Conservation (phyloP, 2,797 vertebrate genomes). For the Etheostoma nigrum region DNA sequence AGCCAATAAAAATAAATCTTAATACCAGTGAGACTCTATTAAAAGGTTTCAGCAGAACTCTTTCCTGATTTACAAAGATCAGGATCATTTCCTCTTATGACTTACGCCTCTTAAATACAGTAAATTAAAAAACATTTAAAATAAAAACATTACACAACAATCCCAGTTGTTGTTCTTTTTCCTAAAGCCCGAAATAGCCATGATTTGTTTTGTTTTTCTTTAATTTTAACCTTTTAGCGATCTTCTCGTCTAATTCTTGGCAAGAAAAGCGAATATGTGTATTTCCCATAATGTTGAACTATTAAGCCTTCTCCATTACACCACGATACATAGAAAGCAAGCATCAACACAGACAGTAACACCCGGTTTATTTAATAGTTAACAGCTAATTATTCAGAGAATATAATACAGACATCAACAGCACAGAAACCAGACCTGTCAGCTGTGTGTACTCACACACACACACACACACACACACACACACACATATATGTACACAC, state of each 20-base stretch:
- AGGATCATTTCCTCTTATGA: slow-evolving; percentile 32
- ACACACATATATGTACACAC: slow-evolving; percentile 10
- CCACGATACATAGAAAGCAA: not conserved
- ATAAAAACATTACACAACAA: slow-evolving; percentile 22
- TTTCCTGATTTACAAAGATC: slow-evolving; percentile 26
- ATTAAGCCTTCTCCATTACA: not conserved
- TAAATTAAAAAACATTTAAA: slow-evolving; percentile 23
- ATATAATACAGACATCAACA: not conserved
- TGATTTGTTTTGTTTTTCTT: not conserved
- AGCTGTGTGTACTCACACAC: slow-evolving; percentile 8
- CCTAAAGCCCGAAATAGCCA: not conserved
- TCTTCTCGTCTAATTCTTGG: not conserved
- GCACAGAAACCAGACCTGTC: slow-evolving; percentile 9
- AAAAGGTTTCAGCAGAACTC: slow-evolving; percentile 1
- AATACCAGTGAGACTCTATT: not conserved
- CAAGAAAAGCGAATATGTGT: not conserved
- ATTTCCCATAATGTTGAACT: not conserved
- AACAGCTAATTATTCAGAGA: too few species aligned
- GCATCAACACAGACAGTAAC: not conserved
- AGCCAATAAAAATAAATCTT: not conserved
- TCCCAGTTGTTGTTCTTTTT: not conserved
- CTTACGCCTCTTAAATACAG: slow-evolving; percentile 3
- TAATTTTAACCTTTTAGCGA: not conserved
- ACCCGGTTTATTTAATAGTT: too few species aligned
- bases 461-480: not conserved